Evolutionary conservation across 1,140 invertebrate species (phyloP), one percentile per base, ranked within the genome.

Genomic region (Acyrthosiphon pisum): DNA sequence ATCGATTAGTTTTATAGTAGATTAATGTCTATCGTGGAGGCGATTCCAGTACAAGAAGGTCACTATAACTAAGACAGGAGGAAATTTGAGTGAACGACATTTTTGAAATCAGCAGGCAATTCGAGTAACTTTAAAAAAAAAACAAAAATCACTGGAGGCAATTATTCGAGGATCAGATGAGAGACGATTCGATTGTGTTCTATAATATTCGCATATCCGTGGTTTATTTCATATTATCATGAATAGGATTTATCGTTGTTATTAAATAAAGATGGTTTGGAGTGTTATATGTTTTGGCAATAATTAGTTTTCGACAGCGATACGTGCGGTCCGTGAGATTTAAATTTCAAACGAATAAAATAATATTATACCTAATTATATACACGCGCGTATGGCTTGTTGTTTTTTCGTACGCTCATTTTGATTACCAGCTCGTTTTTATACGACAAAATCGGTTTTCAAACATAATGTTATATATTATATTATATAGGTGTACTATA

Each of bases 371-470:
- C 48, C 48, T 50, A 50, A 50, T 50, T 50, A 50, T 53, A 76
- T n/a, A 76, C 30, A 1, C 14, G 0, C 14, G n/a, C n/a, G n/a
- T n/a, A 35, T 76, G 30, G 30, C 14, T 76, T n/a, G n/a, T 76
- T 76, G 14, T 76, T 76, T 68, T 68, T 68, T 68, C 9, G 14
- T 68, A n/a, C 30, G 26, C 60, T 11, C 30, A n/a, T 68, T 68
- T n/a, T 68, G 60, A 68, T 68, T 68, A 68, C 60, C 60, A n/a
- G 60, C 30, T n/a, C 14, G 30, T 76, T 76, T 76, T 76, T 76
- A 68, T n/a, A 76, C n/a, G 60, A 76, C 60, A 76, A 76, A 76
- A 76, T 76, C n/a, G 60, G 60, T 76, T n/a, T 76, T 76, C n/a
- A 35, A n/a, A 76, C n/a, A 60, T 60, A 41, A 76, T 76, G n/a